Conservation (phyloP, 2,888 invertebrate species). For the Spilosoma lubricipeda region DNA sequence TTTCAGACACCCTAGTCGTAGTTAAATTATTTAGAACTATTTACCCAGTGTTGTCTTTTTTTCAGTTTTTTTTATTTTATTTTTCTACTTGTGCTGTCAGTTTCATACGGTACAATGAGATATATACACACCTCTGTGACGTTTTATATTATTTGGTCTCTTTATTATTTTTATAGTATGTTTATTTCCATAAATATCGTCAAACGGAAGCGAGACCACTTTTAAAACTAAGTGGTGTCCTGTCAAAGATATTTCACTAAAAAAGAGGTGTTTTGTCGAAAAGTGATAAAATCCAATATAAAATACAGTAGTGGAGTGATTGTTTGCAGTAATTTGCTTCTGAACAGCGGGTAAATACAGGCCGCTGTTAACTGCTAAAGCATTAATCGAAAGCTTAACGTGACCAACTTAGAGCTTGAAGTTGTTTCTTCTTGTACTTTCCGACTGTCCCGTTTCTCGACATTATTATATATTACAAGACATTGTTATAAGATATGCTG, state of each 20-base stretch:
- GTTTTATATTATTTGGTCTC: constrained; percentile 31
- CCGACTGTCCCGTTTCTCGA: constrained; percentile 80
- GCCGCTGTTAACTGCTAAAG: constrained; percentile 74
- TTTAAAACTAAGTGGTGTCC: constrained; percentile 50
- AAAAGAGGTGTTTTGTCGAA: constrained; percentile 39
- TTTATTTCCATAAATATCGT: constrained; percentile 38
- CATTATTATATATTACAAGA: constrained; percentile 70
- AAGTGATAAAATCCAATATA: constrained; percentile 31
- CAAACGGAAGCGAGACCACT: constrained; percentile 36
- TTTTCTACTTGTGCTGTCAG: constrained; percentile 53
- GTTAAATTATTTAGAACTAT: constrained; percentile 74
- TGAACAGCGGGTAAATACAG: constrained; percentile 61
- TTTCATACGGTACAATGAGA: constrained; percentile 43
- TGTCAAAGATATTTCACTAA: constrained; percentile 51
- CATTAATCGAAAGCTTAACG: constrained; percentile 82
- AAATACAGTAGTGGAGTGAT: constrained; percentile 54
- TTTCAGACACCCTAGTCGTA: constrained; percentile 82
- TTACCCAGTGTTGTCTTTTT: constrained; percentile 76
- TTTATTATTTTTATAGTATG: constrained; percentile 26
- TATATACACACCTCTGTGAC: constrained; percentile 46
- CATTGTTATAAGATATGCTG: constrained; percentile 65
- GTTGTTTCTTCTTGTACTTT: constrained; percentile 81
- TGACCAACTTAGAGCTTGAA: constrained; percentile 84
- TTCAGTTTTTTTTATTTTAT: constrained; percentile 48
- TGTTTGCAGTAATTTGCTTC: constrained; percentile 69